phyloP scores from a whole-genome alignment of 2,113 vertebrate genomes.

The Steatornis caripensis region DNA sequence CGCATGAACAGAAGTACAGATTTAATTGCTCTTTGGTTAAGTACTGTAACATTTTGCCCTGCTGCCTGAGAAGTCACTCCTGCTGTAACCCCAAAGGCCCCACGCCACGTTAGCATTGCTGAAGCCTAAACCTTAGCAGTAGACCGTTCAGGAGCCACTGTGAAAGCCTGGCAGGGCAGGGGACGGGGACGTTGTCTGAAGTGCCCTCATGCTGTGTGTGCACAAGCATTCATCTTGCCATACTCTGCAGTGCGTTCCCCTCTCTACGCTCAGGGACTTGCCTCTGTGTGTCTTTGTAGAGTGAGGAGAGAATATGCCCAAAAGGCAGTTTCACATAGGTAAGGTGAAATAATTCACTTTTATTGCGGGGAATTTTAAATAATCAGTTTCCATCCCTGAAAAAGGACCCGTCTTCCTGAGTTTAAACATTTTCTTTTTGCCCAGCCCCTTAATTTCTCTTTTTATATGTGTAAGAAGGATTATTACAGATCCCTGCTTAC shows the following conservation, averaged over 20 bases:
- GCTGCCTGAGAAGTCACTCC: background rate
- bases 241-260: background rate
- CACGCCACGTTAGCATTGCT: rapidly evolving
- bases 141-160: rapidly evolving
- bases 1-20: background rate
- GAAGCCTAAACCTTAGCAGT: background rate
- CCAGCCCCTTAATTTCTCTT: background rate
- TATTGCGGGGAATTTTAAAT: background rate
- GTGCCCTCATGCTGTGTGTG: background rate
- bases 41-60: background rate
- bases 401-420: background rate
- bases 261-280: background rate
- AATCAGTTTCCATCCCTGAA: background rate
- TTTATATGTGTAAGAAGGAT: background rate
- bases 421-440: background rate
- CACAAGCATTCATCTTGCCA: background rate
- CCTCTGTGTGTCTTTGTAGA: background rate
- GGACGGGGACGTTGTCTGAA: background rate
- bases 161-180: background rate
- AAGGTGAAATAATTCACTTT: background rate
- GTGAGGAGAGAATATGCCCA: background rate
- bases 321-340: background rate
- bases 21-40: background rate
- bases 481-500: background rate
- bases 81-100: background rate